Percentiles rank a stretch among this genome's conserved stretches.
Evolutionary conservation across 2,888 invertebrate genomes (phyloP).

Genomic region (Tipula confusa): DNA sequence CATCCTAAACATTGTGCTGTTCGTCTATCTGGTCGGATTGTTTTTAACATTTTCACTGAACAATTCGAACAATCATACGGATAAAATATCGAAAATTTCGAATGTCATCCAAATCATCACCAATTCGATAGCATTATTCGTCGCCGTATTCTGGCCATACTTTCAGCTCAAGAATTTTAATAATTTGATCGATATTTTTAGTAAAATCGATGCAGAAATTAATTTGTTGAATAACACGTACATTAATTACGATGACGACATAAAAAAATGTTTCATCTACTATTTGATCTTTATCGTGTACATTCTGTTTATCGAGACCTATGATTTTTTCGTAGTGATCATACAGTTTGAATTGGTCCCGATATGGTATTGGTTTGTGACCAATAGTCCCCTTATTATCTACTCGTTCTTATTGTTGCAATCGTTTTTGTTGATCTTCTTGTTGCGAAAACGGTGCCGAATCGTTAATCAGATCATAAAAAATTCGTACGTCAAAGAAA

Average conservation of each 20-base stretch:
- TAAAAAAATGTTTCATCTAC: not conserved
- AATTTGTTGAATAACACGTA: not conserved
- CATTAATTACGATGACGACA: not conserved
- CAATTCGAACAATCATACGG: not conserved
- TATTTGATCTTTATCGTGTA: not conserved
- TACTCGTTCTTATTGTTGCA: not conserved
- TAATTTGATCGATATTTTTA: not conserved
- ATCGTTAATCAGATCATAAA: not conserved
- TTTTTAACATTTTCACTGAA: not conserved
- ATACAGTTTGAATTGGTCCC: not conserved
- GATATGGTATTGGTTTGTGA: not conserved
- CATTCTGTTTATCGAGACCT: not conserved
- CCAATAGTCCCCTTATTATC: not conserved
- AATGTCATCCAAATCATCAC: not conserved
- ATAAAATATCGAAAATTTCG: constrained; percentile 3
- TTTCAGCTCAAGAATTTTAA: not conserved
- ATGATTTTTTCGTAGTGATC: not conserved
- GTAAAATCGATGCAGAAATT: not conserved
- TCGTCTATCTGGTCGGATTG: not conserved
- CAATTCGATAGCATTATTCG: not conserved
- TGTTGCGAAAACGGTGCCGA: not conserved
- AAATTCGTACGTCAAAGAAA: not conserved
- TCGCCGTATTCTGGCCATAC: not conserved
- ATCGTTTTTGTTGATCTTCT: not conserved
- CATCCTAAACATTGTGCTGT: not conserved